Base-by-base conservation (phyloP, 2,888 invertebrate species). In the Phalera bucephala region DNA sequence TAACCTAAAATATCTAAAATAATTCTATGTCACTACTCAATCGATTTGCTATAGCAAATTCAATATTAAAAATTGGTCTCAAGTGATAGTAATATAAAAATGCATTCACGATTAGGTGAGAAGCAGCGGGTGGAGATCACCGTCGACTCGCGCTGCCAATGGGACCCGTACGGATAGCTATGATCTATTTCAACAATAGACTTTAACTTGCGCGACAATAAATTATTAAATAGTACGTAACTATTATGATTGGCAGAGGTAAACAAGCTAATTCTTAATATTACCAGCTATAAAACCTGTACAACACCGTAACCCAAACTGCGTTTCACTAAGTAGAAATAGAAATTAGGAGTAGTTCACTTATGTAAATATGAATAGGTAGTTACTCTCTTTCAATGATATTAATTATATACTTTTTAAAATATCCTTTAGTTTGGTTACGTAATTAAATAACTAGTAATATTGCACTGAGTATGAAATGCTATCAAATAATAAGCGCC, bases 391-490 rank as follows among this genome's bases (percentile, higher is more conserved):
- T 80, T 79, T 81, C 74, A 71, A 72, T 80, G 85, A 86, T 83
- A 85, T 86, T 82, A 77, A 80, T 84, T 82, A 82, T 72, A 76
- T 71, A 76, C 63, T 72, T 70, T 79, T 84, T 29, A 85, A 86
- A 83, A 87, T 90, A 90, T 88, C 84, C 74, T 89, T 90, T 89
- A 90, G 90, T 90, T 90, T 90, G 90, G 90, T 90, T 90, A 90
- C 90, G 88, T 89, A 84, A 90, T 89, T 89, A 89, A 87, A 89
- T 90, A 90, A 90, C 90, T 90, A 90, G 90, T 88, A 89, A 90
- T 90, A 90, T 90, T 90, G 90, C 90, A 90, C 90, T 90, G 90
- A 90, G 90, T 90, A 90, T 90, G 90, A 89, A 88, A 87, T 84
- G 83, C 85, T 85, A 88, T 86, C 77, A 89, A 90, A 89, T 88